Evolutionary conservation across 2,888 invertebrate species (phyloP), one percentile per base, ranked within the genome.

Genomic region (Hartigia nigra): DNA sequence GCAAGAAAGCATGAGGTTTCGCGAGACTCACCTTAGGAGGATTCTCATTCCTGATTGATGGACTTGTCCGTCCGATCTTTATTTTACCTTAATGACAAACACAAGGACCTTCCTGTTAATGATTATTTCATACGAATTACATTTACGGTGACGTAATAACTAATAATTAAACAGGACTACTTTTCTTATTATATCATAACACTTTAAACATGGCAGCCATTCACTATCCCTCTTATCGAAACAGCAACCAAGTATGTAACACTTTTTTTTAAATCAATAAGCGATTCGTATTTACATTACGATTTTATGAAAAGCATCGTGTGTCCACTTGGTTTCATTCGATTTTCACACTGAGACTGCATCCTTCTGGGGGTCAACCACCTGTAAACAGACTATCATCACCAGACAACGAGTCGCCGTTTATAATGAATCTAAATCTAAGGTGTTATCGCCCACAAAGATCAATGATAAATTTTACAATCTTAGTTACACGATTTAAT

Each of bases 1-100:
- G 91, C 91, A 91, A 91, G 90, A 88, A 83, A 85, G 83, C 85
- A 83, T 83, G 81, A 84, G 81, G 82, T 91, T 91, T 91, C 91
- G 84, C 85, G 88, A 90, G 89, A 72, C 72, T 32, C 12, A 72
- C 72, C 55, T 55, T 12, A 72, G 32, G 32, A 72, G 72, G 72
- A 72, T 31, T 72, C 72, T 9, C 9, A 55, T 55, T 55, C 55
- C 55, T 55, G 55, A 23, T 55, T 55, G 55, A 55, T 55, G 31
- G 12, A 72, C 72, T 32, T 72, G 72, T 12, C 31, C 31, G 31
- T 72, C 72, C n/a, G 12, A 72, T 55, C 55, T 55, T 55, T 55
- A 55, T 55, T 23, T 55, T 23, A 5, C 55, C 23, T 55, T 55
- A 23, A 55, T 9, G 55, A 23, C 23, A 55, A 55, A 55, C 55